phyloP scores from a whole-genome alignment of 2,888 invertebrate species.

The Pelosia muscerda region DNA sequence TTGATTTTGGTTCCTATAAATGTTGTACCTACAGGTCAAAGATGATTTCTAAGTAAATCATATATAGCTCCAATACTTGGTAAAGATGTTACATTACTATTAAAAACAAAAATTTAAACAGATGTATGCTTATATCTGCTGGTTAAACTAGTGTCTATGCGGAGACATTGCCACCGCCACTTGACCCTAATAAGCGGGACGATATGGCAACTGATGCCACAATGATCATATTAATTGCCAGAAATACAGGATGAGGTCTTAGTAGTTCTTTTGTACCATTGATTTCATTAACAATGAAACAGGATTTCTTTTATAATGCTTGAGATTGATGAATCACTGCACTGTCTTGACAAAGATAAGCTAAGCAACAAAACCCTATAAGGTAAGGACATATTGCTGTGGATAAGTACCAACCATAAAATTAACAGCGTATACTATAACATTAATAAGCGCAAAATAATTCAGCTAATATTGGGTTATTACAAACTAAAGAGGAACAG shows the following conservation, averaged over 20 bases:
- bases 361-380: background rate
- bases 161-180: conserved; percentile 14
- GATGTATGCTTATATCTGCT: background rate
- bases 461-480: background rate
- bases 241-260: background rate
- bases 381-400: too few species aligned
- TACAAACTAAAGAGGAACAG: background rate
- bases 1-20: too few species aligned
- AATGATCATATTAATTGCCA: conserved; percentile 11
- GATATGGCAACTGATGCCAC: conserved; percentile 8
- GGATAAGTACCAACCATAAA: too few species aligned
- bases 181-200: conserved; percentile 23
- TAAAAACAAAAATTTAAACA: background rate
- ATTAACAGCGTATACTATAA: background rate
- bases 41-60: background rate
- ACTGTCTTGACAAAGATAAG: background rate
- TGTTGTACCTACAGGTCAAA: too few species aligned
- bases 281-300: background rate
- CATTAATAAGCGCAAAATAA: background rate
- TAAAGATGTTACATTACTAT: background rate
- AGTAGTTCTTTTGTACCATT: background rate
- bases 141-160: background rate
- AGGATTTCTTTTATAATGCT: conserved; percentile 2
- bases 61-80: background rate
- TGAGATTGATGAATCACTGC: background rate